These are phyloP conservation scores for Hyles lineata DNA, from an alignment of 2,888 invertebrate genomes.

Conservation along the genomic window DNA sequence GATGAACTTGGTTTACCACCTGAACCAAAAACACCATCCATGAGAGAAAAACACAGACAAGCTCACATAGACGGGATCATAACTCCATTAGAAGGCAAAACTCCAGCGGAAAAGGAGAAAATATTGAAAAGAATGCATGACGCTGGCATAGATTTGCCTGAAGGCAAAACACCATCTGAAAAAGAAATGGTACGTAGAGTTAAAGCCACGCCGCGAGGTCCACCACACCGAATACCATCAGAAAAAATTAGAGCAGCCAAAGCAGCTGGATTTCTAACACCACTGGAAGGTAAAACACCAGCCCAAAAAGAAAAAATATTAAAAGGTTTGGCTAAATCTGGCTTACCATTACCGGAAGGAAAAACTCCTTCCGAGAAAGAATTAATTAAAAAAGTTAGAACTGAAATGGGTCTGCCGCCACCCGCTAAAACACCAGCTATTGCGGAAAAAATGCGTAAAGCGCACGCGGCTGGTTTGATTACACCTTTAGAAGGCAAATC, in stretches of 20 bases:
- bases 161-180: slow-evolving; percentile 53
- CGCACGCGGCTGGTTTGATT: slow-evolving; percentile 47
- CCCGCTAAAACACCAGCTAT: background rate
- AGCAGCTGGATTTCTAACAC: slow-evolving; percentile 45
- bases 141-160: slow-evolving; percentile 46
- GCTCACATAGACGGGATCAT: slow-evolving; percentile 42
- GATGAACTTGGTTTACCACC: slow-evolving; percentile 49
- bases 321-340: slow-evolving; percentile 39
- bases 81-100: slow-evolving; percentile 45
- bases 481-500: slow-evolving; percentile 49
- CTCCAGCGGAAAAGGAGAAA: slow-evolving; percentile 46
- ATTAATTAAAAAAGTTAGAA: slow-evolving; percentile 38
- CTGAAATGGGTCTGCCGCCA: background rate
- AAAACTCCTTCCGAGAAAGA: slow-evolving; percentile 38
- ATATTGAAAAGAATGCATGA: slow-evolving; percentile 44
- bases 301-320: slow-evolving; percentile 48
- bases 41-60: slow-evolving; percentile 42
- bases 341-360: slow-evolving; percentile 40
- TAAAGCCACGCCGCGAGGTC: slow-evolving; percentile 34
- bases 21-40: slow-evolving; percentile 46
- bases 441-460: slow-evolving; percentile 42
- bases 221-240: slow-evolving; percentile 38
- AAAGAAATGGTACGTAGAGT: slow-evolving; percentile 47
- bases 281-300: slow-evolving; percentile 43
- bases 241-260: slow-evolving; percentile 44